Percentiles rank a stretch among this genome's conserved stretches.
Conservation (phyloP, 2,888 invertebrate species). For the Harpalus rubripes region DNA sequence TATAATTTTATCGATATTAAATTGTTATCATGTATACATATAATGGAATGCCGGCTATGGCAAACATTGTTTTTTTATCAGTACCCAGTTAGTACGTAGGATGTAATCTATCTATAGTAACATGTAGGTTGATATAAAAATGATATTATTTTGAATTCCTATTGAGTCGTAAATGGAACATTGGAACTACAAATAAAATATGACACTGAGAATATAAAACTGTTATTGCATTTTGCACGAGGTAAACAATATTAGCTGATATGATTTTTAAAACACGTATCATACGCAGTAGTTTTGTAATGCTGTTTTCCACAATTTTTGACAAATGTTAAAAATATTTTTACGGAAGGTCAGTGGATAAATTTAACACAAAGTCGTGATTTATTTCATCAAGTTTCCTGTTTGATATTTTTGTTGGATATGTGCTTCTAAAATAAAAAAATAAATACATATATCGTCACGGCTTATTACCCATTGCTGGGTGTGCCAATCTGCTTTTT, state of each 20-base stretch:
- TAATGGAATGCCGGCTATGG: neutral
- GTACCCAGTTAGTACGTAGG: constrained; percentile 17
- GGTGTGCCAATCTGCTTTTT: too few species aligned
- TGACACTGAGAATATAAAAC: neutral
- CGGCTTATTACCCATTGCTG: too few species aligned
- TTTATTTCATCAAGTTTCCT: neutral
- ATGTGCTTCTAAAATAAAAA: too few species aligned
- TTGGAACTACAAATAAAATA: neutral
- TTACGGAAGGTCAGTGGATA: constrained; percentile 8
- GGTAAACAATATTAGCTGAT: neutral
- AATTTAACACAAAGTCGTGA: constrained; percentile 12
- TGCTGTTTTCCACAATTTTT: too few species aligned
- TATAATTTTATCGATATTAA: neutral
- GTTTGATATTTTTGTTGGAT: neutral
- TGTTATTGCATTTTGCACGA: neutral
- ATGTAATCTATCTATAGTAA: constrained; percentile 13
- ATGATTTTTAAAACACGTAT: neutral
- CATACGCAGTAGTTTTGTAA: neutral
- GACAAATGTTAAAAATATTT: neutral
- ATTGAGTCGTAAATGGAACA: neutral
- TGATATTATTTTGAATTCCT: neutral
- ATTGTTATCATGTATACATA: neutral
- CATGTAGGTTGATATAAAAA: constrained; percentile 11
- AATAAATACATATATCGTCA: too few species aligned
- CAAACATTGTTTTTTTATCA: neutral